Evolutionary conservation across 2,113 vertebrate species (phyloP), one percentile per base, ranked within the genome.

Genomic region (Ctenomys sociabilis): DNA sequence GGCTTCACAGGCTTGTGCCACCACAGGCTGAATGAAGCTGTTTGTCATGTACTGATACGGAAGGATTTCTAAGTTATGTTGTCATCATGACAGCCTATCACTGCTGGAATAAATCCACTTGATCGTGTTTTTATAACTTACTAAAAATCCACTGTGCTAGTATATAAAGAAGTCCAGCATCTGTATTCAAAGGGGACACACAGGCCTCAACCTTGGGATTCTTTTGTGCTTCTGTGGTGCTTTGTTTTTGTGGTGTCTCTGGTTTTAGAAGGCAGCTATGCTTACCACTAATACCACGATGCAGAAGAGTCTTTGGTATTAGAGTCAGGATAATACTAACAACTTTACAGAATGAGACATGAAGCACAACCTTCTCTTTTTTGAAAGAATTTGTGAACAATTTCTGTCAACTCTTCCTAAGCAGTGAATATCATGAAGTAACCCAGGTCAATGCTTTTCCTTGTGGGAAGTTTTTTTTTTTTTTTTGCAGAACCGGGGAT

Each of bases 101-200:
- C 43, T 82, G 21, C 73, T 91, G 54, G 21, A 28, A 82, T 82
- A 95, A 94, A 87, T 63, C 83, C 28, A 80, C 45, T 64, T 72
- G 13, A 37, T 61, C n/a, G 40, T 3, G 10, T 43, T 75, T 85
- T 37, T 64, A 52, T 52, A 52, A 64, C 32, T 64, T 92, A 59
- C 45, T 85, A 30, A 73, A 77, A 64, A 45, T 32, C 77, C 12
- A 52, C 19, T 84, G 35, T 54, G 35, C 35, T 77, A 52, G 43
- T 32, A 93, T 54, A 45, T 35, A 22, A 12, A 64, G 59, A 63
- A 92, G 63, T 64, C 37, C 37, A 28, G 35, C 73, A 81, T 49
- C 35, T 81, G 11, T n/a, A 73, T 52, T 91, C 21, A 87, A 73
- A 95, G 87, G 28, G 21, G 8, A 72, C 35, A 26, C 37, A 87